Conservation (phyloP, 2,113 vertebrate species). For the Columba janthina region DNA sequence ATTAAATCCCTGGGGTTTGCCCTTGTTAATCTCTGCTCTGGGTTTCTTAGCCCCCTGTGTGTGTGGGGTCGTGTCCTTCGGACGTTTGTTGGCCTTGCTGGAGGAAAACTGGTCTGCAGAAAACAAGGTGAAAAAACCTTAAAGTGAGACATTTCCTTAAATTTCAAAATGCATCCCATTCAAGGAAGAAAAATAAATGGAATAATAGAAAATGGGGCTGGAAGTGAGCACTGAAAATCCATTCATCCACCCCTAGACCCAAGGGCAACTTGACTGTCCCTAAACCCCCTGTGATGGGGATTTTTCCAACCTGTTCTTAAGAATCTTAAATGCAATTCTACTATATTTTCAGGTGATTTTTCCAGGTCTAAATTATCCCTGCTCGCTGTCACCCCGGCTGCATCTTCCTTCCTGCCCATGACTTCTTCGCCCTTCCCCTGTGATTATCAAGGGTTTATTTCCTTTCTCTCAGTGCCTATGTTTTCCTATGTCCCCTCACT, state of each 20-base stretch:
- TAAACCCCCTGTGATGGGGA: rapidly evolving
- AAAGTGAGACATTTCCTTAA: rapidly evolving
- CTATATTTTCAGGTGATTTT: not conserved
- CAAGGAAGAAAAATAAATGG: not conserved
- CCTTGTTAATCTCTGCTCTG: rapidly evolving
- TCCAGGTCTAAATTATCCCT: not conserved
- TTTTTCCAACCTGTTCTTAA: not conserved
- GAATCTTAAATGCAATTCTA: not conserved
- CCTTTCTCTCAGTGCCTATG: rapidly evolving
- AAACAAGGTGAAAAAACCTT: not conserved
- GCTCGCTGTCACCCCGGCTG: not conserved
- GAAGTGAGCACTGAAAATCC: not conserved
- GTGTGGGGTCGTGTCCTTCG: not conserved
- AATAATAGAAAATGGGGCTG: not conserved
- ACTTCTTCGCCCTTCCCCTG: not conserved
- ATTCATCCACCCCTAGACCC: not conserved
- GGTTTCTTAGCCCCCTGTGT: rapidly evolving
- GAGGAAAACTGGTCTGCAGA: not conserved
- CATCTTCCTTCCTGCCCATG: not conserved
- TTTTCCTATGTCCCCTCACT: not conserved
- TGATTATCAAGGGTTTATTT: not conserved
- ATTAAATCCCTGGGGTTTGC: not conserved
- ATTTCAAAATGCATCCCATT: not conserved
- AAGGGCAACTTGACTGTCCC: not conserved
- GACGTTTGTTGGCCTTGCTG: not conserved